Evolutionary conservation across 23 tunicate genomes (phyloP), one percentile per base, ranked within the genome.

Genomic region (Aplidium turbinatum): DNA sequence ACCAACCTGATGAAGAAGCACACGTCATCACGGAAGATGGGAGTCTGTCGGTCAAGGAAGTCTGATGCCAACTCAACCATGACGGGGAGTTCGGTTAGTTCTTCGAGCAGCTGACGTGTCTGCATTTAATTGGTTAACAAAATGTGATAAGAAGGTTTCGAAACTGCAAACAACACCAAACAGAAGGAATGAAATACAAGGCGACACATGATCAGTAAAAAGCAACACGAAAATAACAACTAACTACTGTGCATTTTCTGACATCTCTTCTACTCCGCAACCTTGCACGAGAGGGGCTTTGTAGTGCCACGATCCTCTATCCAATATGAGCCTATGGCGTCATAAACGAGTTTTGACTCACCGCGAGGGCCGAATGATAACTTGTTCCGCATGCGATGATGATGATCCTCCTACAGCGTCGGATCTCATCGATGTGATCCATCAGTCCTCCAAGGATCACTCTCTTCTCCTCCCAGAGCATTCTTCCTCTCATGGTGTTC

Each of bases 41-140:
- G 99, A 57, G 99, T 94, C 34, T 82, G 60, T 46, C 99, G 56
- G 35, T 94, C 99, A 16, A 94, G 69, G 66, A 94, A 94, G 54
- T 94, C 99, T 18, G 97, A 90, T 21, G 99, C 95, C 54, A 94
- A 71, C 57, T 94, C 99, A 36, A 94, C 90, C 99, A 94, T 94
- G 54, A 94, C 99, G 76, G 99, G 99, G 24, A 87, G 79, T 57
- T 94, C 99, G 4, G 95, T 94, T 82, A 94, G 80, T 68, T 94
- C 99, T 66, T 94, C 99, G 34, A 94, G 71, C 33, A 94, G 67
- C 51, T 94, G 99, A 18, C 99, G 90, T 21, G 95, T 87, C 97
- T 90, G 72, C 20, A 13, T n/a, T n/a, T n/a, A n/a, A n/a, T n/a
- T n/a, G n/a, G n/a, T n/a, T n/a, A n/a, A n/a, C n/a, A n/a, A n/a